A percentile compares a stretch with the other conserved stretches of the same genome.
phyloP scores from a whole-genome alignment of 2,113 vertebrate species.

The Bufo gargarizans region DNA sequence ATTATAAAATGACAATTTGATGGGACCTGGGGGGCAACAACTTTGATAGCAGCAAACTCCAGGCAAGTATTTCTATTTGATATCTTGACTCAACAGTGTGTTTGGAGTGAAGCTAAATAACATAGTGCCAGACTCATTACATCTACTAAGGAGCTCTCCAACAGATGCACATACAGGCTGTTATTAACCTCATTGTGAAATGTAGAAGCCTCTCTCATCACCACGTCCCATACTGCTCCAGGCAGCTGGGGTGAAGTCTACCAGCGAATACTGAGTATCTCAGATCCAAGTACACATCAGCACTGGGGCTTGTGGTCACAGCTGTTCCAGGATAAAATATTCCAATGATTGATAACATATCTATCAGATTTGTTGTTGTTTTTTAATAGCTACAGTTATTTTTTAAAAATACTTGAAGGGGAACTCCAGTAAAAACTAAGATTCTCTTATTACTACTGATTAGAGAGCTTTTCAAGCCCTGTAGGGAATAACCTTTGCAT shows the following conservation, averaged over 20 bases:
- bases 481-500: too few relatives aligned
- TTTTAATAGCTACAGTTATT: background rate
- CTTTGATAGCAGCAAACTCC: background rate
- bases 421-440: background rate
- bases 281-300: slow-evolving; percentile 20
- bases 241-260: background rate
- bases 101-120: background rate
- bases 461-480: too few relatives aligned
- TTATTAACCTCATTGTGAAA: slow-evolving; percentile 37
- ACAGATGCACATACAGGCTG: slow-evolving; percentile 2
- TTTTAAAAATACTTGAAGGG: background rate
- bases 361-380: background rate
- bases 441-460: too few relatives aligned
- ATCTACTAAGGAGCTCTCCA: background rate
- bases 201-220: slow-evolving; percentile 7
- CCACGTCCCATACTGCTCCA: background rate
- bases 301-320: slow-evolving; percentile 2
- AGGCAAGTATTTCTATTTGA: background rate
- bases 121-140: slow-evolving; percentile 16
- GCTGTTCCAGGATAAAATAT: slow-evolving; percentile 7
- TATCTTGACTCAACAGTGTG: background rate
- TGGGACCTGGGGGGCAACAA: background rate
- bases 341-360: background rate
- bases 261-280: background rate
- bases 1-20: background rate